phyloP scores from a whole-genome alignment of 1,140 invertebrate genomes.

The Physella acuta region DNA sequence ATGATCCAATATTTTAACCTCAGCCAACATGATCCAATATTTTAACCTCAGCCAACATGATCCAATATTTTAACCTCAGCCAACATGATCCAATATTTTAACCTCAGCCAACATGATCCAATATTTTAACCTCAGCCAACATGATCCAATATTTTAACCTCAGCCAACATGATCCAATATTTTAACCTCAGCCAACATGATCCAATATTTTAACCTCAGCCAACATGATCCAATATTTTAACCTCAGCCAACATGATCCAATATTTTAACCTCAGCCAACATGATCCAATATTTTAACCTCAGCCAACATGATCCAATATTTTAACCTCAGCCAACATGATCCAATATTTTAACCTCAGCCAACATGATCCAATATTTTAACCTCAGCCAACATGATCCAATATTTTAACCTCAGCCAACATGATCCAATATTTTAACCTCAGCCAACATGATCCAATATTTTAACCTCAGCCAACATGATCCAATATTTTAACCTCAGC shows the following conservation, averaged over 20 bases:
- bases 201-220: slow-evolving; percentile 74
- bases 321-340: slow-evolving; percentile 74
- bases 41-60: slow-evolving; percentile 74
- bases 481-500: slow-evolving; percentile 74
- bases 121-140: slow-evolving; percentile 68
- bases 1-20: slow-evolving; percentile 78
- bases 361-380: slow-evolving; percentile 76
- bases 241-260: slow-evolving; percentile 76
- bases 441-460: slow-evolving; percentile 77
- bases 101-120: slow-evolving; percentile 76
- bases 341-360: slow-evolving; percentile 74
- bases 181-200: slow-evolving; percentile 74
- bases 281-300: slow-evolving; percentile 78
- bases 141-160: slow-evolving; percentile 78
- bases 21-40: slow-evolving; percentile 77
- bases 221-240: slow-evolving; percentile 76
- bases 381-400: slow-evolving; percentile 76
- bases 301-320: slow-evolving; percentile 77
- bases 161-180: slow-evolving; percentile 77
- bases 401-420: slow-evolving; percentile 68
- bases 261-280: slow-evolving; percentile 68
- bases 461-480: slow-evolving; percentile 74
- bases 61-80: slow-evolving; percentile 74
- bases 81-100: slow-evolving; percentile 76
- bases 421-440: slow-evolving; percentile 78